Evolutionary conservation across 2,797 vertebrate genomes (phyloP), one percentile per base, ranked within the genome.

Genomic region (Caiman crocodilus): DNA sequence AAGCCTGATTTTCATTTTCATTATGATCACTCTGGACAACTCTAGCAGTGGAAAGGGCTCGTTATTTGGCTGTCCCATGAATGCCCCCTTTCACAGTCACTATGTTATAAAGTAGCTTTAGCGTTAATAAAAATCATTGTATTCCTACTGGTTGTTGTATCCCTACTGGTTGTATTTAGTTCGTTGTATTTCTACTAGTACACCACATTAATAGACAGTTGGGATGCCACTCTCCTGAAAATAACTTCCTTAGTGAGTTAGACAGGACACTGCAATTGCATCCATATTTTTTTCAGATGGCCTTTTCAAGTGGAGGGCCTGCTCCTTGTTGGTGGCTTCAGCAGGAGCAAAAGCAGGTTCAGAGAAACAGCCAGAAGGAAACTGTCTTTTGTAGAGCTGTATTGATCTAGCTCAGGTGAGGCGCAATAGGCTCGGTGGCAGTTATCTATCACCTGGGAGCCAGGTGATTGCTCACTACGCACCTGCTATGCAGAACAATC

Each of bases 401-500:
- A 14, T 2, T 25, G 14, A 32, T 7, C 65, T 42, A 0, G 0
- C 15, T 26, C 75, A 57, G n/a, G 20, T 30, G 32, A 4, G 20
- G 25, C 20, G 15, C 13, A 25, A 8, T 12, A 2, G 0, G 35
- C 14, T 0, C 3, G 76, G 16, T 18, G 15, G 28, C 67, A 65
- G 30, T 16, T 26, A 25, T 11, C n/a, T 17, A 20, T 26, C 32
- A 6, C 56, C 20, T 35, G 9, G 0, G 1, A 84, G 21, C 2
- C 20, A 58, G 30, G 18, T 50, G 74, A 32, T 18, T 7, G 6
- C 0, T 0, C 25, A 5, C 69, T 0, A 0, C 20, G 11, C 3
- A 21, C 25, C 63, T 79, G 35, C 56, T 17, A 4, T 35, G 73
- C 26, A 28, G 67, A 65, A 58, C 64, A 58, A 23, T 14, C 21